These are phyloP conservation scores for Amphimallon solstitiale DNA, from an alignment of 2,888 invertebrate species.

Conservation along the genomic window DNA sequence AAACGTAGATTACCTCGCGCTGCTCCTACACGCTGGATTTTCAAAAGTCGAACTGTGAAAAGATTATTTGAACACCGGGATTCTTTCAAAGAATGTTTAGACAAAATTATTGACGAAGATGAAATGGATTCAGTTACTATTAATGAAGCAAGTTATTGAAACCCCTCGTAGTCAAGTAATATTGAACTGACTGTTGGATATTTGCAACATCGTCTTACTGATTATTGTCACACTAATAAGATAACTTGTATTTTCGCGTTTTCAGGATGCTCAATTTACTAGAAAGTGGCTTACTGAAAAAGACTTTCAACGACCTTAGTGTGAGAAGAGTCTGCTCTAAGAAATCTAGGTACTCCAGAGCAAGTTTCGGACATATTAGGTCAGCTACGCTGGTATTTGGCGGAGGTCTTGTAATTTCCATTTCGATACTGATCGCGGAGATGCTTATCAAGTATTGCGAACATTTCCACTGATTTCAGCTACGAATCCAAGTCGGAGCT, in stretches of 20 bases:
- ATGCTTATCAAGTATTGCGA: slow-evolving; percentile 46
- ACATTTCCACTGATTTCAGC: slow-evolving; percentile 24
- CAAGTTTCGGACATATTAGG: slow-evolving; percentile 53
- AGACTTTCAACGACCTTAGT: slow-evolving; percentile 40
- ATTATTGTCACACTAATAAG: not conserved
- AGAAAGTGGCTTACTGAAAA: slow-evolving; percentile 41
- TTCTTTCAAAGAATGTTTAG: too few relatives aligned
- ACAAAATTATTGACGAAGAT: too few relatives aligned
- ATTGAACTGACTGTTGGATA: too few relatives aligned
- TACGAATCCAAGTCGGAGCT: too few relatives aligned
- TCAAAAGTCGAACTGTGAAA: too few relatives aligned
- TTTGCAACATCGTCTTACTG: too few relatives aligned
- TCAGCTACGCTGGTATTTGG: slow-evolving; percentile 53
- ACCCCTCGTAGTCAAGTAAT: too few relatives aligned
- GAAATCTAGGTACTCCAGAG: slow-evolving; percentile 54
- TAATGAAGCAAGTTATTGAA: too few relatives aligned
- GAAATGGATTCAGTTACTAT: too few relatives aligned
- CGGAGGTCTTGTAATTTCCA: slow-evolving; percentile 46
- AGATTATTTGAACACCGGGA: too few relatives aligned
- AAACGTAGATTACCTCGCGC: too few relatives aligned
- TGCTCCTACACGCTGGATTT: too few relatives aligned
- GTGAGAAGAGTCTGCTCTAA: slow-evolving; percentile 29
- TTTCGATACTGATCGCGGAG: slow-evolving; percentile 51
- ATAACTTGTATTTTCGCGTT: not conserved
- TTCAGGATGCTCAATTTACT: slow-evolving; percentile 24